These are phyloP conservation scores for Terrapene triunguis DNA, from an alignment of 2,113 vertebrate species.

Conservation along the genomic window DNA sequence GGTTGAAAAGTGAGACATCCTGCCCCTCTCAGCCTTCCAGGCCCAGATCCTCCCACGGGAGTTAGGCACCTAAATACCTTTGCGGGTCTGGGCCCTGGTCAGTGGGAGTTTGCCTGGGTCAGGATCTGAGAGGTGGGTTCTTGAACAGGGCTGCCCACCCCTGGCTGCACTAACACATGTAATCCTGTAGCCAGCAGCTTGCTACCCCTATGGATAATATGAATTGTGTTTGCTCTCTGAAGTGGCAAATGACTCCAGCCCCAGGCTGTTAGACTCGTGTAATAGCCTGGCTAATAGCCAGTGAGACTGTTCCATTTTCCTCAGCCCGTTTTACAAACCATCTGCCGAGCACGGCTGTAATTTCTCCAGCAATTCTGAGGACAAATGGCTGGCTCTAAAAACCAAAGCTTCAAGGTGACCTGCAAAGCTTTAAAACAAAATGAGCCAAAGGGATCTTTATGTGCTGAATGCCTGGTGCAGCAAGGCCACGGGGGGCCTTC, in stretches of 20 bases:
- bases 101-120: not conserved
- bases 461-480: not conserved
- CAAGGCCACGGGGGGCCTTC: not conserved
- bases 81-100: not conserved
- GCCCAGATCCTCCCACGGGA: not conserved
- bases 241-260: not conserved
- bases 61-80: no score
- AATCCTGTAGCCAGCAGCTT: not conserved
- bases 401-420: not conserved
- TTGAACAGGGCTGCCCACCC: not conserved
- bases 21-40: not conserved
- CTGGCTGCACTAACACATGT: fast-evolving
- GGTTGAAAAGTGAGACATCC: not conserved
- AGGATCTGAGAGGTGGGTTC: not conserved
- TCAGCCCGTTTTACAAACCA: not conserved
- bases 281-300: not conserved
- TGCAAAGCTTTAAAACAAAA: not conserved
- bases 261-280: not conserved
- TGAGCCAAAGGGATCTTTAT: not conserved
- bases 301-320: not conserved
- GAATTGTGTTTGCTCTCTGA: not conserved
- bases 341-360: not conserved
- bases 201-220: fast-evolving
- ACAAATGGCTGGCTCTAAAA: not conserved
- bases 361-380: not conserved